These are phyloP conservation scores for Netelia fuscicornis DNA, from an alignment of 2,888 invertebrate species.

Conservation along the genomic window DNA sequence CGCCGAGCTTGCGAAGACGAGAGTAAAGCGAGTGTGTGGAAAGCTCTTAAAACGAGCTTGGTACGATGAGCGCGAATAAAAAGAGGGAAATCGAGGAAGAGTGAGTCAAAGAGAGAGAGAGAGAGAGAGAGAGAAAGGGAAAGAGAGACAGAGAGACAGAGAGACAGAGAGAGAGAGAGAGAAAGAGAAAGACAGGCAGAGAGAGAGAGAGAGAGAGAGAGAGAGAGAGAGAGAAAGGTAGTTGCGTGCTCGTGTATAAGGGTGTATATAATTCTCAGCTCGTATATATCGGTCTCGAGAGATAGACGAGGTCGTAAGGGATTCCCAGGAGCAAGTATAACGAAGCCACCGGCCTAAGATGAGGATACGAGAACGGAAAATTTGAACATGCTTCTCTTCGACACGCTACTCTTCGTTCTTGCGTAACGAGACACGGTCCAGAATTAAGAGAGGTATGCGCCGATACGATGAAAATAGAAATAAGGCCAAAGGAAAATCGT, in stretches of 20 bases:
- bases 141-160: too few species aligned
- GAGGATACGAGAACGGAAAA: slow-evolving; percentile 35
- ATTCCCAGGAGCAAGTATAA: slow-evolving; percentile 46
- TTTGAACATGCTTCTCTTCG: background rate
- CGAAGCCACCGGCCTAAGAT: slow-evolving; percentile 17
- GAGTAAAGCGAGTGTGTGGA: background rate
- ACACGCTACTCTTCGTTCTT: slow-evolving; percentile 32
- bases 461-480: background rate
- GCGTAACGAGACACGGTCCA: slow-evolving; percentile 30
- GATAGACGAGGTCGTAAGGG: background rate
- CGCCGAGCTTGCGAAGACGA: background rate
- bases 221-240: too few species aligned
- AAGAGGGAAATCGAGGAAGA: too few species aligned
- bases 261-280: too few species aligned
- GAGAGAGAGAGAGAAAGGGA: background rate
- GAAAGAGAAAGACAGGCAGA: too few species aligned
- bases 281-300: slow-evolving; percentile 15
- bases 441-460: slow-evolving; percentile 13
- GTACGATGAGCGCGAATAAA: background rate
- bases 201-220: too few species aligned
- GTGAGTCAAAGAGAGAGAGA: background rate
- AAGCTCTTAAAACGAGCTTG: slow-evolving; percentile 39
- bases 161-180: background rate
- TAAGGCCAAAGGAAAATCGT: background rate
- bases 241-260: too few species aligned